phyloP scores from a whole-genome alignment of 2,888 invertebrate species.

The Cybosia mesomella region DNA sequence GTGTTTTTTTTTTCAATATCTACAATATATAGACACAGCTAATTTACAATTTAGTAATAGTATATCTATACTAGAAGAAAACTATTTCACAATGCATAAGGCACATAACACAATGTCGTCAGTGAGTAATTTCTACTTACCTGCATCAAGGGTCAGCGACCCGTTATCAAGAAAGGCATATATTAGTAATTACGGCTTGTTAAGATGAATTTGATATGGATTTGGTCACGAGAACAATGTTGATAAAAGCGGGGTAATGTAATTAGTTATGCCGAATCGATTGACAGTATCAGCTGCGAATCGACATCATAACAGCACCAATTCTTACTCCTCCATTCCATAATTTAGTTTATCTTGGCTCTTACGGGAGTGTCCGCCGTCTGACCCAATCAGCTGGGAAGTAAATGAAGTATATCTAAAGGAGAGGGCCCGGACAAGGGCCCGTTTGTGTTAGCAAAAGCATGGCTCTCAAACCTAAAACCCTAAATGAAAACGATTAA shows the following conservation, averaged over 20 bases:
- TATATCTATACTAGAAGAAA: too few species aligned
- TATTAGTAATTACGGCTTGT: conserved; percentile 15
- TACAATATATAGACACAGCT: too few species aligned
- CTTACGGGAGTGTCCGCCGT: too few species aligned
- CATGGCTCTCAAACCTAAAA: too few species aligned
- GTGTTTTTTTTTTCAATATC: too few species aligned
- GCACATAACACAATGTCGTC: neutral
- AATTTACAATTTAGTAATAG: too few species aligned
- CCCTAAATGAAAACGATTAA: too few species aligned
- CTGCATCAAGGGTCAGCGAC: conserved; percentile 38
- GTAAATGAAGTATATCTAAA: too few species aligned
- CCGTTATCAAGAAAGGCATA: conserved; percentile 47
- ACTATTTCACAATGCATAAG: neutral
- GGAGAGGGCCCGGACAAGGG: too few species aligned
- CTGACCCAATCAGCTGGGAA: too few species aligned
- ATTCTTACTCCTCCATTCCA: neutral
- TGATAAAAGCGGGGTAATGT: conserved; percentile 18
- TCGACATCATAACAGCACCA: neutral
- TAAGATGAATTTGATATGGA: conserved; percentile 32
- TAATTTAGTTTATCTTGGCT: too few species aligned
- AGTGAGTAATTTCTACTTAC: conserved; percentile 25
- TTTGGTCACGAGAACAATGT: neutral
- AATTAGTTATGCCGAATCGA: conserved; percentile 15
- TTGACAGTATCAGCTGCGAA: neutral
- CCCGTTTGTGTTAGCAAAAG: too few species aligned